Percentiles rank a stretch among this genome's conserved stretches.
These are phyloP conservation scores for Nesometra sesokonis DNA, from an alignment of 35 echinoderm and acorn worm genomes.

Conservation along the genomic window DNA sequence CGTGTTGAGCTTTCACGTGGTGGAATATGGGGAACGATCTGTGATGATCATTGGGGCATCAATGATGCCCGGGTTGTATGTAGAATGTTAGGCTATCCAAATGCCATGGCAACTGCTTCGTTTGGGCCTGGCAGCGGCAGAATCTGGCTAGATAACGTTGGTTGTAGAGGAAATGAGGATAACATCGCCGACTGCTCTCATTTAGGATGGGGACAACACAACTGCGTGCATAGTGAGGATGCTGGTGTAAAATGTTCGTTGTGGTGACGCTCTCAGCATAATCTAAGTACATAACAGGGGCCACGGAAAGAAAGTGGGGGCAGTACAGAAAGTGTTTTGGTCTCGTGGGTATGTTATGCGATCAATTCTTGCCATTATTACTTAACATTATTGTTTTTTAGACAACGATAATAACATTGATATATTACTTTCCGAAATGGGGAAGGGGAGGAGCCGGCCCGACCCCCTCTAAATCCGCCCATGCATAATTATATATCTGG, in stretches of 20 bases:
- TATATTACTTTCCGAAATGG: too few relatives aligned
- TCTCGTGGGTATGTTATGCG: too few relatives aligned
- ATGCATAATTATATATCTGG: too few relatives aligned
- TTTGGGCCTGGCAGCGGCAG: not conserved
- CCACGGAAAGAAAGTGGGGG: too few relatives aligned
- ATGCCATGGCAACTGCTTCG: not conserved
- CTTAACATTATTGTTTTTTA: too few relatives aligned
- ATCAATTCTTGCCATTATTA: too few relatives aligned
- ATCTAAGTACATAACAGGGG: too few relatives aligned
- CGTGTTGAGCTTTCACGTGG: constrained; percentile 16
- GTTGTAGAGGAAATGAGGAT: not conserved
- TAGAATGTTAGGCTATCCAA: not conserved
- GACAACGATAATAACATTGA: too few relatives aligned
- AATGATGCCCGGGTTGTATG: constrained; percentile 17
- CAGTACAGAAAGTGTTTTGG: too few relatives aligned
- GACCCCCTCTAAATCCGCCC: too few relatives aligned
- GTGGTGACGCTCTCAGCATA: too few relatives aligned
- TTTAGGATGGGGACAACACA: not conserved
- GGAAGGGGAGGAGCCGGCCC: too few relatives aligned
- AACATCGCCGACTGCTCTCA: not conserved
- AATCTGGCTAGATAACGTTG: not conserved
- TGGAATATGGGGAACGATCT: constrained; percentile 29
- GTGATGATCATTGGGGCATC: constrained; percentile 21
- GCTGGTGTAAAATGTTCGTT: not conserved
- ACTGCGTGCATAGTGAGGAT: not conserved